phyloP scores from a whole-genome alignment of 2,888 invertebrate species.

The Noctua fimbriata region DNA sequence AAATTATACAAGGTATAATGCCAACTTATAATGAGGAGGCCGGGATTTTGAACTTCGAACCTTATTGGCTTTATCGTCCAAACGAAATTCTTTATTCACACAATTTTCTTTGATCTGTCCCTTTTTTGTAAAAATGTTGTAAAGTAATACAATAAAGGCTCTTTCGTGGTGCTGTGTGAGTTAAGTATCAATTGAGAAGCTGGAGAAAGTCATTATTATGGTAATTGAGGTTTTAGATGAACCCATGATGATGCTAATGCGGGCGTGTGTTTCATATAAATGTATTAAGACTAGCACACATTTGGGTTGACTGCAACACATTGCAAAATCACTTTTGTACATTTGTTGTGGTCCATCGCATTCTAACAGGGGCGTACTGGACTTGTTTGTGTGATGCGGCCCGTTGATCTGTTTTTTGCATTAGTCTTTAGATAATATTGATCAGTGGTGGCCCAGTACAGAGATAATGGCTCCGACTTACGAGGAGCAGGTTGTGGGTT shows the following conservation, averaged over 20 bases:
- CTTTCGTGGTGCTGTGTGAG: constrained; percentile 13
- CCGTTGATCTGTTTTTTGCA: no score
- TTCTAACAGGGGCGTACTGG: not conserved
- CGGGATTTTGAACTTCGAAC: constrained; percentile 22
- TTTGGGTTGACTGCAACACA: no score
- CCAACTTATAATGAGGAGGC: constrained; percentile 36
- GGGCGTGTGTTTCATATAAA: not conserved
- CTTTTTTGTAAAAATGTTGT: constrained; percentile 25
- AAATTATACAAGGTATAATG: constrained; percentile 7
- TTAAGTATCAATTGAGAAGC: constrained; percentile 18
- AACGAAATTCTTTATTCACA: constrained; percentile 45
- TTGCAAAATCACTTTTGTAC: not conserved
- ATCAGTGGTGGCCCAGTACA: not conserved
- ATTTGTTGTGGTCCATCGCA: not conserved
- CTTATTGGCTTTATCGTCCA: constrained; percentile 35
- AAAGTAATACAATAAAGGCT: constrained; percentile 32
- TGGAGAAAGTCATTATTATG: constrained; percentile 22
- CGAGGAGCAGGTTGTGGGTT: not conserved
- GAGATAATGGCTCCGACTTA: not conserved
- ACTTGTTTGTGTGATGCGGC: not conserved
- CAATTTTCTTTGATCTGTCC: constrained; percentile 33
- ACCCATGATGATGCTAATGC: not conserved
- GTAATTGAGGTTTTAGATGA: constrained; percentile 25
- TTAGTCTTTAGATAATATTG: not conserved
- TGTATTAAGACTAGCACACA: not conserved